Conservation (phyloP, 2,113 vertebrate species). For the Mus musculus region DNA sequence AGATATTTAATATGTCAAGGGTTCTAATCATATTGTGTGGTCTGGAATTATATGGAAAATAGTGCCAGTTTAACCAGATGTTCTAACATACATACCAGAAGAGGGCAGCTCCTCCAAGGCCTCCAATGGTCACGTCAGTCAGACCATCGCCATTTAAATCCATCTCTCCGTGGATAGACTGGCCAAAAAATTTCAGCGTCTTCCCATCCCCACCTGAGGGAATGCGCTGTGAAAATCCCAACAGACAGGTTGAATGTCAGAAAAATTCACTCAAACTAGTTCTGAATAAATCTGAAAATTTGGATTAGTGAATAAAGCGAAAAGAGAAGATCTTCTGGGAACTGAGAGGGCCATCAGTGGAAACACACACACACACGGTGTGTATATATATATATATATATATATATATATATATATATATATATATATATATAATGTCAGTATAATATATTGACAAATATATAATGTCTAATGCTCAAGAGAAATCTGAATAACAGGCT, state of each 20-base stretch:
- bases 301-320: background rate
- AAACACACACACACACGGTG: background rate
- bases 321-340: background rate
- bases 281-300: conserved; percentile 2
- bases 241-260: conserved; percentile 2
- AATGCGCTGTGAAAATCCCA: conserved; percentile 89
- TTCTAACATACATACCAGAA: conserved; percentile 92
- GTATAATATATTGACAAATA: too few species aligned
- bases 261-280: background rate
- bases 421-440: background rate
- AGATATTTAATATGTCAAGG: background rate
- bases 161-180: conserved; percentile 97
- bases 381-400: too few species aligned
- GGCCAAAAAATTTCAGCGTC: conserved; percentile 97
- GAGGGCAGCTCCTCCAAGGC: conserved; percentile 95
- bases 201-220: conserved; percentile 94
- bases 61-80: background rate
- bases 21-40: background rate
- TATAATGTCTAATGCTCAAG: background rate
- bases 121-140: conserved; percentile 97
- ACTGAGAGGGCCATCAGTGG: background rate
- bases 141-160: conserved; percentile 96
- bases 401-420: too few species aligned
- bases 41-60: background rate
- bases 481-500: conserved; percentile 4